Evolutionary conservation across 1,140 invertebrate species (phyloP).

Genomic region (Sarcophaga peregrina): DNA sequence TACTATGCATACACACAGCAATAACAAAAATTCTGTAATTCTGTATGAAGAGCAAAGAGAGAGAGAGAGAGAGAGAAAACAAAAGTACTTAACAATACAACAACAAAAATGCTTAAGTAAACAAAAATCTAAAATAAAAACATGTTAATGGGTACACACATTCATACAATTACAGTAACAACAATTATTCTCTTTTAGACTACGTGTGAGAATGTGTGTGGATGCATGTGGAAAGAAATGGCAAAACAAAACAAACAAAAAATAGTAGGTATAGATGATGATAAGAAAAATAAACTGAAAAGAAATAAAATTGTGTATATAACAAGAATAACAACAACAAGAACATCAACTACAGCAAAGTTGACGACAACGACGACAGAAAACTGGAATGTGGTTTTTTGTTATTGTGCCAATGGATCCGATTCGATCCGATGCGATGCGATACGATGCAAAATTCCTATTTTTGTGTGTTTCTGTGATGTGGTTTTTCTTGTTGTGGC

Average conservation of each 20-base stretch:
- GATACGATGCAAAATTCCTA: conserved; percentile 36
- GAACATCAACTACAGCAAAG: not conserved
- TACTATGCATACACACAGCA: conserved; percentile 3
- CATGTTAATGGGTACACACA: not conserved
- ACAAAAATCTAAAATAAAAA: not conserved
- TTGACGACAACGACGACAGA: not conserved
- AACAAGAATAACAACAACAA: not conserved
- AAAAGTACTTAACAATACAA: not conserved
- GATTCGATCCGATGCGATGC: not conserved
- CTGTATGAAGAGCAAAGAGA: conserved; percentile 1
- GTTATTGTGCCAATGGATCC: conserved; percentile 30
- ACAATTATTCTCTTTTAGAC: not conserved
- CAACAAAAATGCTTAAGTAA: not conserved
- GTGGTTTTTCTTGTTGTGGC: conserved; percentile 26
- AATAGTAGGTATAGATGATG: not conserved
- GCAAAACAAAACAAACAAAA: conserved; percentile 32
- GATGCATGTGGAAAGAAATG: not conserved
- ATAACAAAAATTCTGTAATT: conserved; percentile 31
- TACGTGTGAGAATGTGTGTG: not conserved
- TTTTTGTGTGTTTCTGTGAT: not conserved
- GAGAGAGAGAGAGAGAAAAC: conserved; percentile 25
- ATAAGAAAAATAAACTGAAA: conserved; percentile 24
- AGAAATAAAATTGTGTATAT: conserved; percentile 4
- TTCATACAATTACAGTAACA: not conserved
- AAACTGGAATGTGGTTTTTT: conserved; percentile 41